A percentile compares a stretch with the other conserved stretches of the same genome.
Evolutionary conservation across 2,888 invertebrate genomes (phyloP).

Genomic region (Candidula unifasciata): DNA sequence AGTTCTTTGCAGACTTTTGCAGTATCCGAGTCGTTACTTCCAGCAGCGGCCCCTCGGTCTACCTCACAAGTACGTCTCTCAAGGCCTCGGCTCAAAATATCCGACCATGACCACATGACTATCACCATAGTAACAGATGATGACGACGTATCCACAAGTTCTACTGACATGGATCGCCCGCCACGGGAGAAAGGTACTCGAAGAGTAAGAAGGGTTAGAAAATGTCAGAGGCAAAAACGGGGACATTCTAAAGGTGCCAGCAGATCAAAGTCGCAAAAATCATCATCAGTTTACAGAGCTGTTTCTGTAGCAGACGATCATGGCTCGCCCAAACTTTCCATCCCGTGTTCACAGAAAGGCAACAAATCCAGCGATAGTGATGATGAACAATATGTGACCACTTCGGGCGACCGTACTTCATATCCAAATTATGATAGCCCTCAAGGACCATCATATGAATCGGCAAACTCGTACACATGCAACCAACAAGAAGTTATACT

Average conservation of each 20-base stretch:
- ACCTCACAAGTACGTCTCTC: conserved; percentile 76
- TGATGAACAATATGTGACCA: background rate
- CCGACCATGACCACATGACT: conserved; percentile 79
- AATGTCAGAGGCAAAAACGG: background rate
- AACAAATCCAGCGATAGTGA: background rate
- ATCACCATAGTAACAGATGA: conserved; percentile 75
- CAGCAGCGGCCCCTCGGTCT: background rate
- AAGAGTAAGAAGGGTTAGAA: conserved; percentile 15
- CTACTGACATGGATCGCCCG: conserved; percentile 42
- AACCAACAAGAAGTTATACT: background rate
- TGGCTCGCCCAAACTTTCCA: background rate
- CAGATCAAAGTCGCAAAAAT: conserved; percentile 35
- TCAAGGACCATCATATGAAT: background rate
- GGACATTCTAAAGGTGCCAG: background rate
- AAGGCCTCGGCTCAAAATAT: conserved; percentile 79
- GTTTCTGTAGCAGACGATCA: background rate
- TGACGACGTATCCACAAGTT: conserved; percentile 51
- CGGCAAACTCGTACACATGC: background rate
- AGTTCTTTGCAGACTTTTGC: background rate
- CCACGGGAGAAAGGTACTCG: background rate
- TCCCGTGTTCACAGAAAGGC: background rate
- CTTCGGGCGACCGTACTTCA: background rate
- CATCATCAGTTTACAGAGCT: conserved; percentile 12
- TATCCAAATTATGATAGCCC: too few relatives aligned
- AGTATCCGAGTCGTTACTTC: background rate